Base-by-base conservation (phyloP, 2,888 invertebrate species). In the Pardosa pseudoannulata region DNA sequence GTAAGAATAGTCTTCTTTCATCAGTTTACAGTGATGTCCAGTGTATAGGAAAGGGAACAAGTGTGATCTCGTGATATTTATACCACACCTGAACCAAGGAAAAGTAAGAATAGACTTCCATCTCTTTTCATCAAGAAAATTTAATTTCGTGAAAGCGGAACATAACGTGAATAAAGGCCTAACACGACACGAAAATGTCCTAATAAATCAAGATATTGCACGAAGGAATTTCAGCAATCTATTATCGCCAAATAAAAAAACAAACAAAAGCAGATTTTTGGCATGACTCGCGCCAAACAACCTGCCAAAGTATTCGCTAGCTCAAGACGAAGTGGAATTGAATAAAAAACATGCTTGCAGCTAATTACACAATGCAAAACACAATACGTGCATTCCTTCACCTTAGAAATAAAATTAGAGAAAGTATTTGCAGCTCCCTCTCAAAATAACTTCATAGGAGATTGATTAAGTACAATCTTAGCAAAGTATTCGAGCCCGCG, bases 311-410 rank as follows among this genome's bases (percentile, higher is more conserved):
- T 56, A 56, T 56, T 56, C 19, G 56, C 19, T 19, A 56, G 23
- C 3, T 46, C 41, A 46, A 46, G 16, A 16, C 41, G 13, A 46
- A 46, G 41, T 11, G 16, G 23, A 56, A 56, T 3, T 2, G 16
- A 16, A 46, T 16, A 16, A 46, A 46, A 46, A 16, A 16, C 5
- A 16, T 9, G 19, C 13, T 2, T 9, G 19, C 13, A 11, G 56
- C 56, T 56, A 56, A 56, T 56, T 56, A 23, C 56, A 23, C 56
- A 56, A 56, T 56, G 16, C 56, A 56, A 23, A 56, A 56, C 56
- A 56, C 56, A 56, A 56, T 56, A 23, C 56, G 56, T 11, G 56
- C 19, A 56, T 56, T 23, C 56, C 23, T 56, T 56, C 3, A 19
- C 23, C 5, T 23, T 16, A 56, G 11, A 56, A 56, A 56, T 56